A percentile compares a stretch with the other conserved stretches of the same genome.
Conservation (phyloP, 2,888 invertebrate genomes). For the Dolichomitus sp. region DNA sequence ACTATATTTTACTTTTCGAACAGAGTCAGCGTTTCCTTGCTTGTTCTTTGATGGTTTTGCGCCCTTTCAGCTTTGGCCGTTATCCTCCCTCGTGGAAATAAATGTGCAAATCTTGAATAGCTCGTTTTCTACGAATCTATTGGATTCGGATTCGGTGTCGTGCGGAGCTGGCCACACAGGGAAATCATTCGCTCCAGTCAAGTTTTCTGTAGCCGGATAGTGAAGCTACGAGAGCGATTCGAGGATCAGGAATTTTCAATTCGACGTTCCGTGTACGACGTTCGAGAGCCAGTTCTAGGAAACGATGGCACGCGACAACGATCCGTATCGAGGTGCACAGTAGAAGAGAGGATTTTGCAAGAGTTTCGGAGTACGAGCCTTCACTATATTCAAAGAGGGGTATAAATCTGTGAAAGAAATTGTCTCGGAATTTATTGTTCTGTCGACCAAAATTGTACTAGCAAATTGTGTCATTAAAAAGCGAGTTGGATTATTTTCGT, state of each 20-base stretch:
- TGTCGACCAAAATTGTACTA: not conserved
- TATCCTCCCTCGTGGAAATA: slow-evolving; percentile 5
- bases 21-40: not conserved
- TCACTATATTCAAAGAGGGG: not conserved
- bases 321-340: not conserved
- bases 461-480: not conserved
- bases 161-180: not conserved
- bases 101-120: slow-evolving; percentile 34
- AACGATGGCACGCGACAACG: slow-evolving; percentile 5
- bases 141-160: slow-evolving; percentile 10
- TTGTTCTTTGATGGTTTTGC: not conserved
- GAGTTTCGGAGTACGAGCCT: not conserved
- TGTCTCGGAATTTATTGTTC: not conserved
- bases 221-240: slow-evolving; percentile 8
- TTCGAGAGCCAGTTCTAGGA: not conserved
- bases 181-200: slow-evolving; percentile 32
- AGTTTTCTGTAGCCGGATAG: slow-evolving; percentile 5
- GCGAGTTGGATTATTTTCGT: not conserved
- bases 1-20: not conserved
- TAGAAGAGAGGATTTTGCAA: not conserved
- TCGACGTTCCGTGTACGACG: slow-evolving; percentile 34
- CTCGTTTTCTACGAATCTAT: slow-evolving; percentile 16
- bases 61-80: not conserved
- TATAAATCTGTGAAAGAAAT: not conserved
- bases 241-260: slow-evolving; percentile 57